These are phyloP conservation scores for Spea hammondii DNA, from an alignment of 2,797 vertebrate genomes.

Conservation along the genomic window DNA sequence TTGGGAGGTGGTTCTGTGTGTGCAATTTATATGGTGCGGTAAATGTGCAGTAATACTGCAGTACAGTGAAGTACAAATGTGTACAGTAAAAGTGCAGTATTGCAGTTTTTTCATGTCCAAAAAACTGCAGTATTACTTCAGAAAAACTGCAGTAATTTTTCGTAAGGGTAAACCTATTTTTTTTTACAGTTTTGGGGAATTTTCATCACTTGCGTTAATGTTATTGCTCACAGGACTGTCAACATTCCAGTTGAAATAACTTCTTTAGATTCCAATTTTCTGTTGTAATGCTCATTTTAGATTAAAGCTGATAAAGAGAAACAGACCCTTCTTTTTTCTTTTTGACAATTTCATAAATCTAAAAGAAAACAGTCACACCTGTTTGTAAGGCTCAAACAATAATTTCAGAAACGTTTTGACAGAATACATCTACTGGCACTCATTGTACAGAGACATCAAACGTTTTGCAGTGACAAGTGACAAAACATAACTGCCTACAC, in stretches of 20 bases:
- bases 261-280: background rate
- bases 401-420: slow-evolving; percentile 31
- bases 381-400: slow-evolving; percentile 28
- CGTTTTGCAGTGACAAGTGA: slow-evolving; percentile 23
- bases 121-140: too few species aligned
- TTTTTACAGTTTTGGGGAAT: background rate
- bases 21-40: too few species aligned
- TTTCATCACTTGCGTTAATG: background rate
- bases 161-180: too few species aligned
- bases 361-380: slow-evolving; percentile 17
- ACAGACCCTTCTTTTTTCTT: slow-evolving; percentile 16
- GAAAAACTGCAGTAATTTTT: too few species aligned
- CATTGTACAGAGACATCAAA: slow-evolving; percentile 19
- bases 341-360: slow-evolving; percentile 30
- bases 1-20: too few species aligned
- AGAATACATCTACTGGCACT: slow-evolving; percentile 21
- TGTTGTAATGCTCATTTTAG: slow-evolving; percentile 6
- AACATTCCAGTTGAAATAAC: slow-evolving; percentile 2
- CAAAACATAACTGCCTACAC: slow-evolving; percentile 4
- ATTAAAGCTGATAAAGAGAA: slow-evolving; percentile 24
- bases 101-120: too few species aligned
- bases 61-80: too few species aligned
- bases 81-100: too few species aligned
- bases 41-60: too few species aligned
- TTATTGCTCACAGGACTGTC: background rate